Evolutionary conservation across 2,113 vertebrate species (phyloP), one percentile per base, ranked within the genome.

Genomic region (Larimichthys polyactis): DNA sequence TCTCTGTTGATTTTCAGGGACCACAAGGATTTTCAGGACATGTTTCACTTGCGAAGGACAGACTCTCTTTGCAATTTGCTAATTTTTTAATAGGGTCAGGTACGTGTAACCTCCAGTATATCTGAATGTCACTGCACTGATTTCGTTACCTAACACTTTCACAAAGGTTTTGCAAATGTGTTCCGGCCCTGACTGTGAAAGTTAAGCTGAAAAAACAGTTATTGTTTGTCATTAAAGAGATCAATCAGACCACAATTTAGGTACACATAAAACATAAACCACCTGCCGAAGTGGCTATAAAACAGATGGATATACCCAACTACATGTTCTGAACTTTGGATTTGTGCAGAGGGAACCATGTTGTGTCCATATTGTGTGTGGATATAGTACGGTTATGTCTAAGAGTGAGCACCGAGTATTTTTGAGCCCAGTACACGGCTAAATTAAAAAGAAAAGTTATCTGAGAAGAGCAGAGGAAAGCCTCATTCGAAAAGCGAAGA

Each of bases 51-150:
- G 17, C 0, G 15, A 77, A 71, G 77, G 59, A 80, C 49, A 73
- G 11, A 69, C 64, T 73, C 2, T 2, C 36, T 71, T 40, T 62
- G 17, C 19, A 36, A 48, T 54, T 54, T 48, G 55, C 52, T 12
- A 57, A 43, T 77, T 60, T 75, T 76, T 46, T 55, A 70, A 83
- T 74, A 72, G 55, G 27, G 43, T 64, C 8, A 2, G 2, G 9
- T 57, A 49, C 5, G 46, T 29, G 17, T 49, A 63, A 80, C 49
- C 78, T 75, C 20, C 20, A 52, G 64, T 17, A 46, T 44, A 62
- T 29, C 48, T 78, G 58, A 87, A 91, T 84, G 85, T 79, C 84
- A 90, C 67, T 62, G 66, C 71, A 79, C 44, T 70, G 43, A 83
- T 90, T 71, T 60, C 20, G 82, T 84, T 71, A 78, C 24, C 32